phyloP scores from a whole-genome alignment of 2,797 vertebrate species.

The Fistularia tabacaria region DNA sequence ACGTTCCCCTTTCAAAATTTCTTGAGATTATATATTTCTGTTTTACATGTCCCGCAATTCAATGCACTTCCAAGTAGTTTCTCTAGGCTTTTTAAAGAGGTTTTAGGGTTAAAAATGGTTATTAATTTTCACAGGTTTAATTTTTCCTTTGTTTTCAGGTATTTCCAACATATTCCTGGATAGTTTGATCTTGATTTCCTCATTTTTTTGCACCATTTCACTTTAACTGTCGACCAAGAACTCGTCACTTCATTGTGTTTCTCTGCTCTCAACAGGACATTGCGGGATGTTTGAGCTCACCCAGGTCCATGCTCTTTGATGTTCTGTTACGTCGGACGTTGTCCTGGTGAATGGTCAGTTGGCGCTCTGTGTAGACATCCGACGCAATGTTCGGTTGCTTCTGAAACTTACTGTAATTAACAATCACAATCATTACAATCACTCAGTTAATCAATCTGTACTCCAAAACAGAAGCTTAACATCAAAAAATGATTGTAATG shows the following conservation, averaged over 20 bases:
- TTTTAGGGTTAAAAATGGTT: no score
- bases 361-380: conserved; percentile 10
- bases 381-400: background rate
- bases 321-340: conserved; percentile 78
- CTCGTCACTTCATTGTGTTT: background rate
- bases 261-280: background rate
- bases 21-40: no score
- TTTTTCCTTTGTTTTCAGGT: no score
- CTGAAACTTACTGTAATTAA: conserved; percentile 26
- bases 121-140: no score
- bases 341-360: conserved; percentile 28
- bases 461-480: background rate
- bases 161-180: no score
- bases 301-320: conserved; percentile 92
- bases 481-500: background rate
- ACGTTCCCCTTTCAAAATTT: no score
- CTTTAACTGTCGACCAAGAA: no score
- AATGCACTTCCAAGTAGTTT: no score
- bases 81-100: no score
- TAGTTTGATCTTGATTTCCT: no score
- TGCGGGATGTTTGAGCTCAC: conserved; percentile 67
- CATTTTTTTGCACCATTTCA: no score
- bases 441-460: background rate
- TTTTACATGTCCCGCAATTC: no score
- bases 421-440: background rate